These are phyloP conservation scores for Xestoiulus laeticollis DNA, from an alignment of 2,888 invertebrate genomes.

Conservation along the genomic window DNA sequence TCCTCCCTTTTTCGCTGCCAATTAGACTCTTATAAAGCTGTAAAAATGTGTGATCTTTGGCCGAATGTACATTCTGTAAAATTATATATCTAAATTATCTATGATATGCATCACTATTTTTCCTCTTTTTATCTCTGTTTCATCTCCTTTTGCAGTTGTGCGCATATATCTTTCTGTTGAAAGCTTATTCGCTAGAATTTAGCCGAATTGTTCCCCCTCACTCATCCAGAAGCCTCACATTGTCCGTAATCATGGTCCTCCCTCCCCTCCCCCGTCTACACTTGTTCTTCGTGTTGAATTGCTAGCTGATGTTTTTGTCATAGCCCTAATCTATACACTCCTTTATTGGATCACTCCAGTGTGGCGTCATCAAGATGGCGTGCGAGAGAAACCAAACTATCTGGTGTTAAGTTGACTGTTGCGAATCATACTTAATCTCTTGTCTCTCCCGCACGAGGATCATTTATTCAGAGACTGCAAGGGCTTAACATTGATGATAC, in stretches of 20 bases:
- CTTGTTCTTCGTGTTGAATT: background rate
- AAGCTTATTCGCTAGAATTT: background rate
- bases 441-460: background rate
- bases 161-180: conserved; percentile 6
- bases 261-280: background rate
- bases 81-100: conserved; percentile 26
- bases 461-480: background rate
- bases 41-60: conserved; percentile 17
- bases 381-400: background rate
- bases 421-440: background rate
- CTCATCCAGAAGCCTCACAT: conserved; percentile 13
- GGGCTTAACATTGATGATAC: no score
- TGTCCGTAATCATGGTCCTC: background rate
- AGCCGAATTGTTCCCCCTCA: background rate
- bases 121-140: conserved; percentile 13
- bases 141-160: conserved; percentile 1
- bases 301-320: background rate
- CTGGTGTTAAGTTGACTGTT: background rate
- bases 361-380: background rate
- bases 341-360: background rate
- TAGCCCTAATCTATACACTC: background rate
- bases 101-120: conserved; percentile 9
- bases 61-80: conserved; percentile 26
- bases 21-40: conserved; percentile 8
- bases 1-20: background rate